Conservation (phyloP, 1,140 invertebrate genomes). For the Zophobas atratus region DNA sequence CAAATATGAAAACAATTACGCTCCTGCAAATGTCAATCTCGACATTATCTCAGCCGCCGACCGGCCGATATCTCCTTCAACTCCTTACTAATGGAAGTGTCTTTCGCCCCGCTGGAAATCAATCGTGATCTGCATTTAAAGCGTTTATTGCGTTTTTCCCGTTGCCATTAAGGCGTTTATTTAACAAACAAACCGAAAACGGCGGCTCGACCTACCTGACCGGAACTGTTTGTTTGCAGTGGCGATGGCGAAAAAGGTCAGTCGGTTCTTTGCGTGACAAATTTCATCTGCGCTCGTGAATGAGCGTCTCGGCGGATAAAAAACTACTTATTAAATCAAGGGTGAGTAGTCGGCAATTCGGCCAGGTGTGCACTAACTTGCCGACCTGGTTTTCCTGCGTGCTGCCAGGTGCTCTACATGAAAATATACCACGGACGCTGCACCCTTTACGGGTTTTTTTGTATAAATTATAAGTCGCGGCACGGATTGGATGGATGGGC, state of each 20-base stretch:
- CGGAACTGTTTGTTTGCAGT: neutral
- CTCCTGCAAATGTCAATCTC: slow-evolving; percentile 33
- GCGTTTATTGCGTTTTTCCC: slow-evolving; percentile 3
- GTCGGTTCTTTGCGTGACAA: slow-evolving; percentile 9
- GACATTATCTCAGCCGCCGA: slow-evolving; percentile 8
- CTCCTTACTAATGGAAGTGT: slow-evolving; percentile 37
- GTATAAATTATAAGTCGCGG: slow-evolving; percentile 53
- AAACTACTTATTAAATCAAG: slow-evolving; percentile 54
- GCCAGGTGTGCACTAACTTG: slow-evolving; percentile 55
- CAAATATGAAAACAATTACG: slow-evolving; percentile 44
- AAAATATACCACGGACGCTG: slow-evolving; percentile 54
- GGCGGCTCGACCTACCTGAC: neutral
- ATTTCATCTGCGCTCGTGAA: slow-evolving; percentile 13
- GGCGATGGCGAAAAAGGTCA: slow-evolving; percentile 10
- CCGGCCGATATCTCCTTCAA: slow-evolving; percentile 8
- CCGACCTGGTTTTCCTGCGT: slow-evolving; percentile 53
- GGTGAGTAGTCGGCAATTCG: slow-evolving; percentile 46
- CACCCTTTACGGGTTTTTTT: slow-evolving; percentile 51
- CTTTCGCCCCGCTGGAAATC: slow-evolving; percentile 37
- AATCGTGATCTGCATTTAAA: slow-evolving; percentile 42
- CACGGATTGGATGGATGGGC: neutral
- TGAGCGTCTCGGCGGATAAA: slow-evolving; percentile 32
- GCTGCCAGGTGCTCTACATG: slow-evolving; percentile 49
- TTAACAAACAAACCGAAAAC: slow-evolving; percentile 16
- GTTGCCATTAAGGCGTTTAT: slow-evolving; percentile 11